phyloP scores from a whole-genome alignment of 2,113 vertebrate species.

The Leptobrachium leishanense region DNA sequence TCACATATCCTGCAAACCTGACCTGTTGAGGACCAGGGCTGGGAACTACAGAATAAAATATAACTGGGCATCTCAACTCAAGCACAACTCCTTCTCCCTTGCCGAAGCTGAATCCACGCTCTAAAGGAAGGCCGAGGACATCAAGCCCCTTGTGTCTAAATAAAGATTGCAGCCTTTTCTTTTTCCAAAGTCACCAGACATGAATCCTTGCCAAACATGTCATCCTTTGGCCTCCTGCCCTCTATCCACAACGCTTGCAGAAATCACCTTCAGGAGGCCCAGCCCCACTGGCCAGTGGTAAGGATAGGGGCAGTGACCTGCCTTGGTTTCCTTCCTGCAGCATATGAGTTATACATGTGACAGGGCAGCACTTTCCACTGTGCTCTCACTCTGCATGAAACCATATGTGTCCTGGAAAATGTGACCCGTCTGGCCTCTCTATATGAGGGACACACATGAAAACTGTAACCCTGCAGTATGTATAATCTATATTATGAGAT shows the following conservation, averaged over 20 bases:
- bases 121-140: background rate
- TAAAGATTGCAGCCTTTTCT: conserved; percentile 27
- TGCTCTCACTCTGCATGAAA: too few relatives aligned
- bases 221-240: conserved; percentile 34
- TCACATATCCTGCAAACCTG: too few relatives aligned
- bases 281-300: background rate
- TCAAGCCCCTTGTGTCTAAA: conserved; percentile 30
- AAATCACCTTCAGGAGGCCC: background rate
- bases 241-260: background rate
- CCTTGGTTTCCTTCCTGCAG: too few relatives aligned
- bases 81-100: background rate
- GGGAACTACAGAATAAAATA: too few relatives aligned
- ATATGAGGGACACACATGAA: too few relatives aligned
- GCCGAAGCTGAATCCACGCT: background rate
- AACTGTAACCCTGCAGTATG: too few relatives aligned
- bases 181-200: conserved; percentile 23
- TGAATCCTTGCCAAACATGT: conserved; percentile 29
- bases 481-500: too few relatives aligned
- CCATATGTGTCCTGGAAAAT: too few relatives aligned
- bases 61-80: background rate
- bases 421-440: too few relatives aligned
- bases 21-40: too few relatives aligned
- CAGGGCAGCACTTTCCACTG: too few relatives aligned
- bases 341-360: too few relatives aligned
- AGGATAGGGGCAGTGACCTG: background rate